Base-by-base conservation (phyloP, 2,888 invertebrate species). In the Cynaeus angustus region DNA sequence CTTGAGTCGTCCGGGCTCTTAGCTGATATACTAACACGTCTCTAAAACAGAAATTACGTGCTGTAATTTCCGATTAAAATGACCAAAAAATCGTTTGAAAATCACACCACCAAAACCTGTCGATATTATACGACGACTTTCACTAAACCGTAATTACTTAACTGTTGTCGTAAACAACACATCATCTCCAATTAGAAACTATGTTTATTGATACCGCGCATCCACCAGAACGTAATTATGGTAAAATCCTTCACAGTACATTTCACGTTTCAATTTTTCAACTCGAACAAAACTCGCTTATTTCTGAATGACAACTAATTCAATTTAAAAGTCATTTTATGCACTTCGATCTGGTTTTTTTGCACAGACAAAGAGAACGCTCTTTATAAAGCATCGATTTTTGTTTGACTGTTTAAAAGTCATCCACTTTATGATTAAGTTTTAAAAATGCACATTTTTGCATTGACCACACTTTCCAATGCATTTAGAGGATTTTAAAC, bases 21-120 rank as follows among this genome's bases (percentile, higher is more conserved):
- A 48, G 50, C 30, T 64, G 37, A 69, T 62, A 65, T 48, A 62
- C 48, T 41, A 37, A 64, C 65, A 65, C 55, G 71, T 65, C 59
- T 65, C 41, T n/a, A 48, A 53, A 67, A 59, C 67, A 62, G 41
- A 61, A 21, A 66, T 69, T 69, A 71, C 68, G 56, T 69, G 69
- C 69, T 46, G 45, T 67, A 72, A 70, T 72, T 66, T 37, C 59
- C 56, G 68, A 72, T 72, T 72, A 69, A 69, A 50, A 14, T 56
- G 46, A 56, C 69, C 66, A 66, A 69, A 14, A 55, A 55, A 13
- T 52, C 33, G 33, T 33, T 33, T 33, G 9, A 33, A 33, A 33
- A 33, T 33, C 33, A 33, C 33, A n/a, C 7, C 33, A 9, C 33
- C 33, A n/a, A n/a, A 33, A 10, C 28, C 33, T 52, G 28, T 33